Base-by-base conservation (phyloP, 2,113 vertebrate genomes). In the Xiphorhynchus elegans region DNA sequence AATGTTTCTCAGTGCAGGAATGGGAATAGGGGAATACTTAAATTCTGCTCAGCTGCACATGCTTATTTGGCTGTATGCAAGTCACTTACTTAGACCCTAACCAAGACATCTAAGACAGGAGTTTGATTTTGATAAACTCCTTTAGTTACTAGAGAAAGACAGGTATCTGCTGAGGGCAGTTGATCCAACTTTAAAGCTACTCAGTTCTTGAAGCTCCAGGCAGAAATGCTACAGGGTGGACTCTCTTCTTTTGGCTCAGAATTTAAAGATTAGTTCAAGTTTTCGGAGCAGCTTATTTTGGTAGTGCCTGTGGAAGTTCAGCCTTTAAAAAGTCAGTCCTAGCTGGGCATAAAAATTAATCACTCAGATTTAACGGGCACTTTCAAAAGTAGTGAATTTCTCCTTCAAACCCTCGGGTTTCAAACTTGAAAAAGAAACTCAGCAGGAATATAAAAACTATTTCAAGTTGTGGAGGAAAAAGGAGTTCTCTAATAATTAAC, bases 391-490 rank as follows among this genome's bases (percentile, higher is more conserved):
- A 42, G 15, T 39, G 19, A 15, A 52, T 62, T 25, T 90, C 17
- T 1, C 20, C n/a, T 89, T 87, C 64, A 82, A 78, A 37, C 13
- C 17, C 28, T 49, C 13, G 44, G 42, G n/a, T 75, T 91, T 90
- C 3, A 3, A 60, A 25, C 33, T 82, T 40, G 20, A 25, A 72
- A 16, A 88, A 69, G 29, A 24, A 40, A 18, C 7, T 15, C 40
- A 24, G 6, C 31, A 78, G 17, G 25, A 89, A 46, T 72, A 59
- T 64, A 89, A 82, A 68, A 87, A 64, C 19, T 14, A 16, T 49
- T 87, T 68, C 18, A 64, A 39, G 10, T 16, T 37, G 4, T 7
- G 2, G 3, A 7, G 4, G 1, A 0, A 3, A 44, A 37, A 60
- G 29, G 23, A 29, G 6, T 78, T 84, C 23, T 75, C 0, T 72